Percentiles rank a stretch among this genome's conserved stretches.
Conservation (phyloP, 2,888 invertebrate species). For the Clivina fossor region DNA sequence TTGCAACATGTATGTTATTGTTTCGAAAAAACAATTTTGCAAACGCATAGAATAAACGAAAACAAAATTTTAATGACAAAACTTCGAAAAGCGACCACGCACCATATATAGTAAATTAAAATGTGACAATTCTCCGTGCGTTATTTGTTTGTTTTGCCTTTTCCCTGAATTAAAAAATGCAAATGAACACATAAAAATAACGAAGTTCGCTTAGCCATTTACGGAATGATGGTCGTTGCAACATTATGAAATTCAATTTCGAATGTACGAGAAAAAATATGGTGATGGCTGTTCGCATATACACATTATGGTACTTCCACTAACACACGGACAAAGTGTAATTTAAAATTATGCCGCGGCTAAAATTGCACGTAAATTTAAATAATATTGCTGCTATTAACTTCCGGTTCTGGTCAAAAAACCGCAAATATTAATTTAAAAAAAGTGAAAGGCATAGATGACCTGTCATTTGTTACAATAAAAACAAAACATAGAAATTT, state of each 20-base stretch:
- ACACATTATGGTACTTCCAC: neutral
- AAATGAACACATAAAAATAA: slow-evolving; percentile 34
- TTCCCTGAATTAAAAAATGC: slow-evolving; percentile 33
- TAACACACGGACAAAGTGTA: slow-evolving; percentile 17
- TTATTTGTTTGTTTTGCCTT: slow-evolving; percentile 29
- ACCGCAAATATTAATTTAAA: slow-evolving; percentile 24
- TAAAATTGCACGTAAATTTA: slow-evolving; percentile 32
- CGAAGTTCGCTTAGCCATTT: slow-evolving; percentile 31
- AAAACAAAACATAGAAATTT: no score
- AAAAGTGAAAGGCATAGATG: no score
- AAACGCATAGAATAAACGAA: slow-evolving; percentile 17
- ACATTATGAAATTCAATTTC: slow-evolving; percentile 34
- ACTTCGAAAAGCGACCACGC: slow-evolving; percentile 25
- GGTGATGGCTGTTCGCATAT: slow-evolving; percentile 15
- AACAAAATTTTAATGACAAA: slow-evolving; percentile 32
- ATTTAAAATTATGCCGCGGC: slow-evolving; percentile 26
- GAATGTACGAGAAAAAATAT: slow-evolving; percentile 29
- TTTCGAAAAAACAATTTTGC: slow-evolving; percentile 29
- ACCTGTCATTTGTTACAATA: no score
- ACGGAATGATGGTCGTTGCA: no score
- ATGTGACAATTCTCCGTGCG: slow-evolving; percentile 33
- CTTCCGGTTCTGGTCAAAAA: slow-evolving; percentile 5
- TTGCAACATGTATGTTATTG: slow-evolving; percentile 16
- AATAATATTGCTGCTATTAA: slow-evolving; percentile 29
- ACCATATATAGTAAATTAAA: slow-evolving; percentile 29